phyloP scores from a whole-genome alignment of 2,113 vertebrate genomes.

The Odontesthes bonariensis region DNA sequence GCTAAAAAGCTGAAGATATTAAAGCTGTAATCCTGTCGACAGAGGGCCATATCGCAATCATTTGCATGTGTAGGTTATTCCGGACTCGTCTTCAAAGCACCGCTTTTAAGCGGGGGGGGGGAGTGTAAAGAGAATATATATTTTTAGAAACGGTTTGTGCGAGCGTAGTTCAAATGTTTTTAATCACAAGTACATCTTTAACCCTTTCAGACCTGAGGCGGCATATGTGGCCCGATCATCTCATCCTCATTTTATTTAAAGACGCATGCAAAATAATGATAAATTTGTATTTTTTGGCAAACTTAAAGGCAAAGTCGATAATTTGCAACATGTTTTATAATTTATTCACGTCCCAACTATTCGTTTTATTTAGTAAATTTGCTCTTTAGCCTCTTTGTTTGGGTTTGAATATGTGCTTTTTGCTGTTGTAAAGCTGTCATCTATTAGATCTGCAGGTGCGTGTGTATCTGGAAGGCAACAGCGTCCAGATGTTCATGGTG shows the following conservation, averaged over 20 bases:
- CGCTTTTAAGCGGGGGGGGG: background rate
- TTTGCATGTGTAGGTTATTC: background rate
- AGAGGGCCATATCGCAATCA: background rate
- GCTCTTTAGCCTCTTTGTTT: too few species aligned
- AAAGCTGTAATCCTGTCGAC: slow-evolving; percentile 5
- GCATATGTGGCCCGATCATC: too few species aligned
- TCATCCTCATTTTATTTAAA: too few species aligned
- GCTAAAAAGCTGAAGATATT: slow-evolving; percentile 23
- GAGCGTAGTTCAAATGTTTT: background rate
- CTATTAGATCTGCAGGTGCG: slow-evolving; percentile 27
- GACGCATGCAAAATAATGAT: too few species aligned
- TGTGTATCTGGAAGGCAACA: slow-evolving; percentile 32
- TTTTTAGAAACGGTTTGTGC: background rate
- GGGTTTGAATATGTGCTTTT: background rate
- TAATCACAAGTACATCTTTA: background rate
- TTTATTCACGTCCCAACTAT: too few species aligned
- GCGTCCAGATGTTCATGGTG: slow-evolving; percentile 22
- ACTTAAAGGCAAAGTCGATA: too few species aligned
- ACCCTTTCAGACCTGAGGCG: background rate
- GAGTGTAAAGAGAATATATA: background rate
- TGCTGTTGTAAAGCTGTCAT: slow-evolving; percentile 10
- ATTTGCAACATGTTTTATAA: background rate
- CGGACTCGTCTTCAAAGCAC: background rate
- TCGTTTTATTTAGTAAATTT: too few species aligned
- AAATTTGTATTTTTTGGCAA: too few species aligned